Evolutionary conservation across 2,888 invertebrate genomes (phyloP).

Genomic region (Andrena trimmerana): DNA sequence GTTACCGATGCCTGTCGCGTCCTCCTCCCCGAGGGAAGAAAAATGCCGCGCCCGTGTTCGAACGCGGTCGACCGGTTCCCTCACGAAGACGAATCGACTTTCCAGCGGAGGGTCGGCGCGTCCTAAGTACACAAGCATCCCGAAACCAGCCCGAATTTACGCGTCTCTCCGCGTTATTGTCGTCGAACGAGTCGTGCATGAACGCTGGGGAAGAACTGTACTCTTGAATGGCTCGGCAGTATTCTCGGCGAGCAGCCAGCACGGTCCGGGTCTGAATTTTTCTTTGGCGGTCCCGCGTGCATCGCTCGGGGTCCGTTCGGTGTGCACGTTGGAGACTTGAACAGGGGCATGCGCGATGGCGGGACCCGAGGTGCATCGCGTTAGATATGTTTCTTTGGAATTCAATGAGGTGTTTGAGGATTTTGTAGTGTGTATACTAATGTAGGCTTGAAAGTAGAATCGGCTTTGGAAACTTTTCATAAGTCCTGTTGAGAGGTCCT

Average conservation of each 20-base stretch:
- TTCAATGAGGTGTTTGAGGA: too few species aligned
- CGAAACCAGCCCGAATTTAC: slow-evolving; percentile 26
- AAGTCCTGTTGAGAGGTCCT: too few species aligned
- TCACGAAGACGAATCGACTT: slow-evolving; percentile 29
- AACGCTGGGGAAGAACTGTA: not conserved
- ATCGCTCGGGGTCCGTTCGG: slow-evolving; percentile 3
- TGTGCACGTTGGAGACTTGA: slow-evolving; percentile 7
- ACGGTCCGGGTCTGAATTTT: not conserved
- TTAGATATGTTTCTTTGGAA: too few species aligned
- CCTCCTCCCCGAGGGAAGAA: slow-evolving; percentile 21
- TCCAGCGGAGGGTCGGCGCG: slow-evolving; percentile 22
- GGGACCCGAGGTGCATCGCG: not conserved
- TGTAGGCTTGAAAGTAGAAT: too few species aligned
- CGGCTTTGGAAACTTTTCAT: too few species aligned
- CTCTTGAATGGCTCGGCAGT: slow-evolving; percentile 22
- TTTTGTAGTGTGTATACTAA: too few species aligned
- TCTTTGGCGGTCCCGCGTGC: not conserved
- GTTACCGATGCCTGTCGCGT: slow-evolving; percentile 12
- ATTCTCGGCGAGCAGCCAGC: slow-evolving; percentile 13
- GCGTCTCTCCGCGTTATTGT: slow-evolving; percentile 14
- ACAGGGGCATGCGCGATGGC: not conserved
- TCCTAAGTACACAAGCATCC: slow-evolving; percentile 49
- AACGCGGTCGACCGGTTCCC: slow-evolving; percentile 8
- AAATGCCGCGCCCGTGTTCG: slow-evolving; percentile 17
- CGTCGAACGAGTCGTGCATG: slow-evolving; percentile 28